A percentile compares a stretch with the other conserved stretches of the same genome.
phyloP scores from a whole-genome alignment of 2,888 invertebrate species.

The Heliconius erato region DNA sequence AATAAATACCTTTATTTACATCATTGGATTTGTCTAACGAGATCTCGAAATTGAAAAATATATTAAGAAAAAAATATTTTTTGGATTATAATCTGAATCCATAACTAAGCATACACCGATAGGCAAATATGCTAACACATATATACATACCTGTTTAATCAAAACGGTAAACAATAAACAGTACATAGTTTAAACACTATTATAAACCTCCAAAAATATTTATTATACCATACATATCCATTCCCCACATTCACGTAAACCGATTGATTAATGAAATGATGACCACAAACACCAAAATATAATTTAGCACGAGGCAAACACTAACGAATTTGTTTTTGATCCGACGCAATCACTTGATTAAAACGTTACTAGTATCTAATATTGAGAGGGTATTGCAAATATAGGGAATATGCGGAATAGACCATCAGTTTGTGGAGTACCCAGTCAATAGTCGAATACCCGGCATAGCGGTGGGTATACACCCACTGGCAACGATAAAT shows the following conservation, averaged over 20 bases:
- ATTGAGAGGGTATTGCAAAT: constrained; percentile 64
- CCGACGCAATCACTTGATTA: constrained; percentile 58
- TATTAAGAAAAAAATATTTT: not conserved
- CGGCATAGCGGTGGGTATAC: constrained; percentile 26
- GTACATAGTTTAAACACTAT: not conserved
- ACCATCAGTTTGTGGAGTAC: constrained; percentile 43
- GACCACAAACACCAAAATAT: constrained; percentile 43
- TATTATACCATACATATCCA: constrained; percentile 7
- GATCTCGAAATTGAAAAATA: no score
- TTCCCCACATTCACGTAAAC: constrained; percentile 19
- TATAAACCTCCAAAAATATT: constrained; percentile 33
- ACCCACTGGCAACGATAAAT: constrained; percentile 65
- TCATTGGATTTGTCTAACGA: no score
- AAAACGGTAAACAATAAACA: constrained; percentile 5
- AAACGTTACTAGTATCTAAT: constrained; percentile 65
- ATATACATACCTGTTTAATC: not conserved
- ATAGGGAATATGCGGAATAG: constrained; percentile 55
- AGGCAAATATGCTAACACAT: not conserved
- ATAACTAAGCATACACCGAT: not conserved
- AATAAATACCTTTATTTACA: no score
- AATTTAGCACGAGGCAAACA: constrained; percentile 47
- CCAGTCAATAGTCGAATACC: constrained; percentile 43
- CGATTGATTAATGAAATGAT: constrained; percentile 40
- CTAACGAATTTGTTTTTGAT: constrained; percentile 50
- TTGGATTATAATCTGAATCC: not conserved